phyloP scores from a whole-genome alignment of 2,113 vertebrate genomes.

The Psittacara wagleri region DNA sequence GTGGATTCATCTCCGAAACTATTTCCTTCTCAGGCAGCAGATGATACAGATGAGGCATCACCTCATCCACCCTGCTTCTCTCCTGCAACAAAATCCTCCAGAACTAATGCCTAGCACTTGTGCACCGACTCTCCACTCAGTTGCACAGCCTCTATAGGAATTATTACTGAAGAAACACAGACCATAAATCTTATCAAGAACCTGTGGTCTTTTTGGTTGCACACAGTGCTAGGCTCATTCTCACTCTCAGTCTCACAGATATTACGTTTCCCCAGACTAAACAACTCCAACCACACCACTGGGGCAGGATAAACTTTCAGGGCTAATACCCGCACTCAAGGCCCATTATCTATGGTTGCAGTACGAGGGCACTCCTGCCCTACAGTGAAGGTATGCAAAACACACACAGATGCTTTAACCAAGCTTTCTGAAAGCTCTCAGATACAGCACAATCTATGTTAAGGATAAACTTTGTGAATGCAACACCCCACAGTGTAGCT shows the following conservation, averaged over 20 bases:
- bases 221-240: background rate
- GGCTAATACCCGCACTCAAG: rapidly evolving
- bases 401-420: background rate
- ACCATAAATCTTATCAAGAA: background rate
- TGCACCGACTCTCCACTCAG: background rate
- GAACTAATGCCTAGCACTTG: background rate
- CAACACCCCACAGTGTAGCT: background rate
- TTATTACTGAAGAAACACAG: background rate
- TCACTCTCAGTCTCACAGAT: background rate
- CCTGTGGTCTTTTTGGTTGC: background rate
- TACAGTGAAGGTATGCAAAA: background rate
- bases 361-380: background rate
- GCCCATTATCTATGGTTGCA: background rate
- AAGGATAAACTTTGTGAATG: background rate
- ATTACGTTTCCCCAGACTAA: background rate
- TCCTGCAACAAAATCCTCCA: background rate
- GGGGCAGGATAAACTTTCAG: background rate
- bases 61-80: background rate
- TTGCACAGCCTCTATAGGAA: background rate
- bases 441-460: background rate
- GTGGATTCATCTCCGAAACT: background rate
- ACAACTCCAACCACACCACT: background rate
- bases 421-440: background rate
- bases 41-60: background rate
- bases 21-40: background rate